Base-by-base conservation (phyloP, 2,888 invertebrate genomes). In the Poecilobothrus nobilitatus region DNA sequence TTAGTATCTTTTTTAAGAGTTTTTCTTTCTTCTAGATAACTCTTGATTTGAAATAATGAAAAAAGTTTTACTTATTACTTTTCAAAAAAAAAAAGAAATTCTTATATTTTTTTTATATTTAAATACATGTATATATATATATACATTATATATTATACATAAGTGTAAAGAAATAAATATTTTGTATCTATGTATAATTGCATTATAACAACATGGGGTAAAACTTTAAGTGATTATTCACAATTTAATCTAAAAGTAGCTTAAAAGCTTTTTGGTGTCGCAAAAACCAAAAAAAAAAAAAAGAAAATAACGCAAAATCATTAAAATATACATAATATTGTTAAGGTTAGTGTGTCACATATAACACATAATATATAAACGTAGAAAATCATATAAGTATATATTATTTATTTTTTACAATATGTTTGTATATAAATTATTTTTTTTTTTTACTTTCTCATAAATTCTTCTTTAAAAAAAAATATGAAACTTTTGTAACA, bases 11-110 rank as follows among this genome's bases (percentile, higher is more conserved):
- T 15, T 15, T 12, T 2, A 9, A 41, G 2, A 41, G 9, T 41
- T 15, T 41, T 41, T 12, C 41, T 41, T 53, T 53, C 18, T 18
- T 53, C 18, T 12, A 53, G 53, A 18, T 53, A 53, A 53, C 53
- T 53, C 18, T 18, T 53, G 53, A 53, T 53, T 53, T 53, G 53
- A 53, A 53, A 53, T 53, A 53, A 53, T 53, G 53, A 53, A 53
- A 53, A 53, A 53, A 53, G 53, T 53, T 53, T 41, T 41, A 12
- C 41, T 27, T 27, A 27, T 27, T 27, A 27, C 41, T 15, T 18
- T 53, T 53, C 53, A 15, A 18, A 12, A 53, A 53, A 12, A 53
- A 53, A 27, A 12, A 53, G 18, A 27, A 27, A 9, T 53, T 18
- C 15, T 41, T n/a, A n/a, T n/a, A 41, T 41, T 6, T 53, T 12